Percentiles rank a stretch among this genome's conserved stretches.
Conservation (phyloP, 2,888 invertebrate genomes). For the Miltochrista miniata region DNA sequence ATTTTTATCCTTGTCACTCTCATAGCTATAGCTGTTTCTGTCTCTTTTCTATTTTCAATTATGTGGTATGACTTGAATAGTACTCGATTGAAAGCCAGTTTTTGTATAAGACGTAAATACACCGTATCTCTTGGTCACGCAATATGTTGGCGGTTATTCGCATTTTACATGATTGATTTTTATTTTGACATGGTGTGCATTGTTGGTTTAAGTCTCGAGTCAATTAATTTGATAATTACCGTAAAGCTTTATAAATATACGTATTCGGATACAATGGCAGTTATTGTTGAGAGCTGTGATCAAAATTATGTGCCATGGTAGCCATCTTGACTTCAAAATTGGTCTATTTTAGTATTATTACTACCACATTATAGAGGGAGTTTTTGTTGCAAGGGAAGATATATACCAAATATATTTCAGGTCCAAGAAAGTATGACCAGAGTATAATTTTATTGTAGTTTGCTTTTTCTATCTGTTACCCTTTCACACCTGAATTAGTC, state of each 20-base stretch:
- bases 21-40: constrained; percentile 1
- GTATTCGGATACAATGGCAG: background rate
- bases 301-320: too few relatives aligned
- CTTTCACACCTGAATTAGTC: too few relatives aligned
- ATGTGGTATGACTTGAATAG: constrained; percentile 25
- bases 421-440: too few relatives aligned
- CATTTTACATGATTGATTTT: constrained; percentile 16
- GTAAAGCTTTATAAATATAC: background rate
- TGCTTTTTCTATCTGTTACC: too few relatives aligned
- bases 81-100: constrained; percentile 41
- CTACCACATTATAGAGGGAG: too few relatives aligned
- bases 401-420: too few relatives aligned
- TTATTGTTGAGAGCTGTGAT: too few relatives aligned
- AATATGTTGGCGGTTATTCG: constrained; percentile 18
- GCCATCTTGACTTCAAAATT: too few relatives aligned
- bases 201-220: constrained; percentile 8
- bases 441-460: too few relatives aligned
- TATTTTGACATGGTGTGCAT: constrained; percentile 18
- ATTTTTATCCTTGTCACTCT: constrained; percentile 29
- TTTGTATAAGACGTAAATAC: constrained; percentile 28
- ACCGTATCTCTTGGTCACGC: constrained; percentile 26
- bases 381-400: too few relatives aligned
- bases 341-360: too few relatives aligned
- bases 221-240: background rate
- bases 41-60: constrained; percentile 6